Base-by-base conservation (phyloP, 1,140 invertebrate genomes). In the Aphidius ervi region DNA sequence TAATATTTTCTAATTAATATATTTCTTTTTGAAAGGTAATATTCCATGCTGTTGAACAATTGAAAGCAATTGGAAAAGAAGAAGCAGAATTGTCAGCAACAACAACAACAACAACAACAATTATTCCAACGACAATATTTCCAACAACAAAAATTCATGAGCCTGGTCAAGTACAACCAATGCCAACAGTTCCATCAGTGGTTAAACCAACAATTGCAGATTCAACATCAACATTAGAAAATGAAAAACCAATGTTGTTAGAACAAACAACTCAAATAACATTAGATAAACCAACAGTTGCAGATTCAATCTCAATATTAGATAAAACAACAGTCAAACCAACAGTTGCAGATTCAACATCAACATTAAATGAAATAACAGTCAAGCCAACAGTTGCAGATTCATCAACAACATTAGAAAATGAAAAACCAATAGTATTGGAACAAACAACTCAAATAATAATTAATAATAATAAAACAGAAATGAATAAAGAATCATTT, bases 31-130 rank as follows among this genome's bases (percentile, higher is more conserved):
- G 61, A n/a, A 49, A 77, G 75, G 75, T 77, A 10, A 77, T 75
- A 59, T 78, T 76, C 62, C 70, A 78, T 54, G 66, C 72, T 3
- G 75, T 76, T 7, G 74, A 75, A 7, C 74, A 77, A 59, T 39
- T 76, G 43, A 75, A 73, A 52, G 52, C 56, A 41, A 56, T 70
- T 2, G 68, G 68, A 65, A 46, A 56, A 1, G 68, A 74, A 50
- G 67, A 74, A 59, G 31, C 40, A 9, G 56, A 53, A 37, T 63
- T 67, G 55, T 61, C 16, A 42, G 3, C 40, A n/a, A 39, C 37
- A 48, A 61, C 56, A 23, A 58, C 62, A 52, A 65, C 16, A 16
- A 5, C 40, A 48, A 61, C 56, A 23, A 58, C 62, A 52, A 65
- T 46, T n/a, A 62, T 56, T 10, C 64, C 65, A 46, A 63, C 63